These are phyloP conservation scores for Monodelphis domestica DNA, from an alignment of 2,797 vertebrate genomes.

Conservation along the genomic window DNA sequence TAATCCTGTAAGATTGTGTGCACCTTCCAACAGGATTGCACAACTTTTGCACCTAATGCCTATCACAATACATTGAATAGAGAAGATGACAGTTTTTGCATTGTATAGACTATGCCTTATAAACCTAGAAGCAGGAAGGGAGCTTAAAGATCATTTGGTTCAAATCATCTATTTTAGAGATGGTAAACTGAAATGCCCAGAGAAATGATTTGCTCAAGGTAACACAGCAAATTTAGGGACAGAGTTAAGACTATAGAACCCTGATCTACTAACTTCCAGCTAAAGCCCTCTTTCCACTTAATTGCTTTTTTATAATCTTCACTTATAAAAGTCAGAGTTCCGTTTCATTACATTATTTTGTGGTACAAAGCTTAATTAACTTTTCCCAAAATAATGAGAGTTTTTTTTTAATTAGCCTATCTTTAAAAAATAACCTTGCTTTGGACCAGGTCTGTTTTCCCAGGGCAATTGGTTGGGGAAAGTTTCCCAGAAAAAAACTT, in stretches of 20 bases:
- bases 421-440: too few species aligned
- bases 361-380: not conserved
- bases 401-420: not conserved
- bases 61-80: not conserved
- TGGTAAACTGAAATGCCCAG: not conserved
- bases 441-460: not conserved
- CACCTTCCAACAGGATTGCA: not conserved
- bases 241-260: not conserved
- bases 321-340: not conserved
- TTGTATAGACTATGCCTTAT: not conserved
- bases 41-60: not conserved
- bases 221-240: not conserved
- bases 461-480: not conserved
- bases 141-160: not conserved
- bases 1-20: not conserved
- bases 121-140: not conserved
- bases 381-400: not conserved
- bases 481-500: too few species aligned
- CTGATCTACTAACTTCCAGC: not conserved
- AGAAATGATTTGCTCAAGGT: not conserved
- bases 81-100: not conserved
- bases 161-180: not conserved
- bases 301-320: not conserved
- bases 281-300: not conserved
- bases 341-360: not conserved